Percentiles rank a stretch among this genome's conserved stretches.
These are phyloP conservation scores for Hydraecia micacea DNA, from an alignment of 2,888 invertebrate species.

Conservation along the genomic window DNA sequence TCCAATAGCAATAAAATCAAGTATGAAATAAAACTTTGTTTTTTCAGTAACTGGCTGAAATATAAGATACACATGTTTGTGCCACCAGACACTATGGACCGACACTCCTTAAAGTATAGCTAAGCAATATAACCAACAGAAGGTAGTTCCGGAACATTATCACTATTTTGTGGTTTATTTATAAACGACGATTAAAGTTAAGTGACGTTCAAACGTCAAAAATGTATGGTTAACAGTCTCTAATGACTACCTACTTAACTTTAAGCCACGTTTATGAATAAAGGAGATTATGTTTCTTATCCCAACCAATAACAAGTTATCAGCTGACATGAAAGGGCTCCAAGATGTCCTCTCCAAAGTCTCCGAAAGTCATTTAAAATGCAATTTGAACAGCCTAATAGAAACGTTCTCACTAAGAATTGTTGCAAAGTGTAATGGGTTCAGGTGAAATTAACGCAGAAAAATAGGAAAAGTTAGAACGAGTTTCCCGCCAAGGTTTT, in stretches of 20 bases:
- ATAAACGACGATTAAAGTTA: no score
- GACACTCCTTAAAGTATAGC: conserved; percentile 57
- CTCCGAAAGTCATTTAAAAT: conserved; percentile 85
- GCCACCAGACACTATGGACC: conserved; percentile 77
- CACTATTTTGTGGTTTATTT: conserved; percentile 9
- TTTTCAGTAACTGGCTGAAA: conserved; percentile 61
- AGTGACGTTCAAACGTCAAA: no score
- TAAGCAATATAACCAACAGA: conserved; percentile 59
- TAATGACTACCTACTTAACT: no score
- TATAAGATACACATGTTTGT: conserved; percentile 82
- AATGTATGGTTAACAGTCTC: no score
- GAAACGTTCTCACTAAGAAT: conserved; percentile 87
- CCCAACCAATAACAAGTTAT: conserved; percentile 46
- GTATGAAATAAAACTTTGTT: not conserved
- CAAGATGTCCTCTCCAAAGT: conserved; percentile 70
- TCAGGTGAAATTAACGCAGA: conserved; percentile 90
- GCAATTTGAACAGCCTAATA: conserved; percentile 88
- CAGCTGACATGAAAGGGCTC: conserved; percentile 48
- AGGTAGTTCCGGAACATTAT: conserved; percentile 50
- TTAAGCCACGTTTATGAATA: no score
- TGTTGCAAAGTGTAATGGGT: conserved; percentile 90
- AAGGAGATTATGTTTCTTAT: conserved; percentile 4
- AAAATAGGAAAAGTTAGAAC: conserved; percentile 91
- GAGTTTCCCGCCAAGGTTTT: conserved; percentile 88
- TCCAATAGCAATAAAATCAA: no score